Percentiles rank a stretch among this genome's conserved stretches.
phyloP scores from a whole-genome alignment of 2,797 vertebrate genomes.

The Chaenodraco wilsoni region DNA sequence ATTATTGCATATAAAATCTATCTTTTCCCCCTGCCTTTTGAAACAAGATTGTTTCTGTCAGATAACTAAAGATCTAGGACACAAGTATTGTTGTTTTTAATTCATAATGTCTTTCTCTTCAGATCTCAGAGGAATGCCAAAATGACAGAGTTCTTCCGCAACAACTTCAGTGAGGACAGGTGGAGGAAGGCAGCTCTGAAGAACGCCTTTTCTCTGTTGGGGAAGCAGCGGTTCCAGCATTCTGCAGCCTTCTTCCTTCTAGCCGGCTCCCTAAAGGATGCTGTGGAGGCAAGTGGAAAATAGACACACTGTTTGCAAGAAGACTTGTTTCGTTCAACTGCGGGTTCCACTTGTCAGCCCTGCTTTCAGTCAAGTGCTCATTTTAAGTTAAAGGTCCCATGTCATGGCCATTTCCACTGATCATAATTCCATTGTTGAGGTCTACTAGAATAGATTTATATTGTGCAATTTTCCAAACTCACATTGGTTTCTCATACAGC shows the following conservation, averaged over 20 bases:
- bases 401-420: too few species aligned
- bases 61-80: slow-evolving; percentile 29
- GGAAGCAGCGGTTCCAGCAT: slow-evolving; percentile 98
- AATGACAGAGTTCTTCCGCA: slow-evolving; percentile 98
- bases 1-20: slow-evolving; percentile 31
- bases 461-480: too few species aligned
- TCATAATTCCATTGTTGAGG: too few species aligned
- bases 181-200: slow-evolving; percentile 98
- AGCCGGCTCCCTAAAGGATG: slow-evolving; percentile 96
- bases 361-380: slow-evolving; percentile 33
- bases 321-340: slow-evolving; percentile 45
- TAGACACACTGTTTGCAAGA: slow-evolving; percentile 50
- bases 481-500: too few species aligned
- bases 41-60: slow-evolving; percentile 30
- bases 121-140: slow-evolving; percentile 94
- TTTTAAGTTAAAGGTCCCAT: slow-evolving; percentile 7
- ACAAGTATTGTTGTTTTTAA: slow-evolving; percentile 36
- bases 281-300: slow-evolving; percentile 91
- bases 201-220: slow-evolving; percentile 97
- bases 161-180: slow-evolving; percentile 96
- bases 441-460: too few species aligned
- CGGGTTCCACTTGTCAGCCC: slow-evolving; percentile 18
- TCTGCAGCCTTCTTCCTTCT: slow-evolving; percentile 97
- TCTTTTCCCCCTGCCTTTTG: neutral
- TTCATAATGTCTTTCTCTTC: slow-evolving; percentile 38